Evolutionary conservation across 1,140 invertebrate species (phyloP).

Genomic region (Temnothorax longispinosus): DNA sequence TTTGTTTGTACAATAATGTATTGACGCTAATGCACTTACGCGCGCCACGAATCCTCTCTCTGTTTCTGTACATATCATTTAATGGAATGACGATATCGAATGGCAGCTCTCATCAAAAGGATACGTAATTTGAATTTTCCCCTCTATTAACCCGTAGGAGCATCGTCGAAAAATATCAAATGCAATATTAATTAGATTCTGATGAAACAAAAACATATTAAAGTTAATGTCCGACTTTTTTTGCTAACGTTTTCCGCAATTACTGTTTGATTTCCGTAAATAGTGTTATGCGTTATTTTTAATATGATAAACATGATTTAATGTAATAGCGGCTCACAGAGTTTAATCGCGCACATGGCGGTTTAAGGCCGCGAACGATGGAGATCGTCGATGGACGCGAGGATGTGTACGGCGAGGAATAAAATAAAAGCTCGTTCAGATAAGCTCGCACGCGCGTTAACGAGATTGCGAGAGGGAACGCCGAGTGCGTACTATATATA

Average conservation of each 20-base stretch:
- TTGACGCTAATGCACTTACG: constrained; percentile 31
- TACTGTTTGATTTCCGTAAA: constrained; percentile 25
- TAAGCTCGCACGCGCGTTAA: constrained; percentile 66
- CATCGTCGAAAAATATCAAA: constrained; percentile 33
- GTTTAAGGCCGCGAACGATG: constrained; percentile 24
- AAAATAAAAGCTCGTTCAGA: constrained; percentile 51
- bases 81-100: constrained; percentile 35
- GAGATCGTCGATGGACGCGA: not conserved
- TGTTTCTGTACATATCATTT: constrained; percentile 31
- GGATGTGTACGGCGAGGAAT: not conserved
- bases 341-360: constrained; percentile 59
- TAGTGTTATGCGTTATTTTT: not conserved
- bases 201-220: constrained; percentile 21
- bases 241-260: not conserved
- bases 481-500: constrained; percentile 70
- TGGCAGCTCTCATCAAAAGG: constrained; percentile 14
- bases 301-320: too few species aligned
- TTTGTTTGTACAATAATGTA: constrained; percentile 38
- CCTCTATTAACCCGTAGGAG: constrained; percentile 10
- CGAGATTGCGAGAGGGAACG: constrained; percentile 70
- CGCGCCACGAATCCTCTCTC: not conserved
- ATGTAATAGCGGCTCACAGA: not conserved
- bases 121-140: constrained; percentile 34
- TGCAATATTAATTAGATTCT: constrained; percentile 32
- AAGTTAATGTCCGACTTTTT: not conserved